Percentiles rank a stretch among this genome's conserved stretches.
These are phyloP conservation scores for Altica lythri DNA, from an alignment of 2,888 invertebrate species.

Conservation along the genomic window DNA sequence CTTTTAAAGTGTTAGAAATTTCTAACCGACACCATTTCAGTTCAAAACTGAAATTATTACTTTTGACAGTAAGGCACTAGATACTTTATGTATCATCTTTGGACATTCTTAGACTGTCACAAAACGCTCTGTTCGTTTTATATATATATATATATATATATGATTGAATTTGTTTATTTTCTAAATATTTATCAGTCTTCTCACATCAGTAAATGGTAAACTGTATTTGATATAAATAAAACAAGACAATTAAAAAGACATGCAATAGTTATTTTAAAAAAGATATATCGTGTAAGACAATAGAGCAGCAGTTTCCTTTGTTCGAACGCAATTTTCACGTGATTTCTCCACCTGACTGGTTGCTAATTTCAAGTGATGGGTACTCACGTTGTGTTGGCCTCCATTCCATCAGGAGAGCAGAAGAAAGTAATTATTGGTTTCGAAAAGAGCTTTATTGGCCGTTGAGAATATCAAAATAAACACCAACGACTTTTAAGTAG, in stretches of 20 bases:
- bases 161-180: too few relatives aligned
- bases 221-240: constrained; percentile 13
- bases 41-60: too few relatives aligned
- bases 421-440: constrained; percentile 36
- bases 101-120: too few relatives aligned
- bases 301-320: constrained; percentile 27
- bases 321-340: constrained; percentile 30
- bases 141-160: too few relatives aligned
- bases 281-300: constrained; percentile 28
- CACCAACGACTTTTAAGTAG: constrained; percentile 34
- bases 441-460: constrained; percentile 34
- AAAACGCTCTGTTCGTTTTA: too few relatives aligned
- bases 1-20: too few relatives aligned
- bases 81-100: too few relatives aligned
- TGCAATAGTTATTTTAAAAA: constrained; percentile 15
- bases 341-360: constrained; percentile 37
- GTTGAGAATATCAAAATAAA: constrained; percentile 35
- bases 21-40: too few relatives aligned
- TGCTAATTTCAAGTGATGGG: constrained; percentile 36
- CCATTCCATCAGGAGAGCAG: constrained; percentile 29
- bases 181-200: too few relatives aligned
- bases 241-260: constrained; percentile 1
- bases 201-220: too few relatives aligned
- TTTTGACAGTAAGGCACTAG: too few relatives aligned
- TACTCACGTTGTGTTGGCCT: constrained; percentile 28